Conservation (phyloP, 2,797 vertebrate species). For the Carapus acus region DNA sequence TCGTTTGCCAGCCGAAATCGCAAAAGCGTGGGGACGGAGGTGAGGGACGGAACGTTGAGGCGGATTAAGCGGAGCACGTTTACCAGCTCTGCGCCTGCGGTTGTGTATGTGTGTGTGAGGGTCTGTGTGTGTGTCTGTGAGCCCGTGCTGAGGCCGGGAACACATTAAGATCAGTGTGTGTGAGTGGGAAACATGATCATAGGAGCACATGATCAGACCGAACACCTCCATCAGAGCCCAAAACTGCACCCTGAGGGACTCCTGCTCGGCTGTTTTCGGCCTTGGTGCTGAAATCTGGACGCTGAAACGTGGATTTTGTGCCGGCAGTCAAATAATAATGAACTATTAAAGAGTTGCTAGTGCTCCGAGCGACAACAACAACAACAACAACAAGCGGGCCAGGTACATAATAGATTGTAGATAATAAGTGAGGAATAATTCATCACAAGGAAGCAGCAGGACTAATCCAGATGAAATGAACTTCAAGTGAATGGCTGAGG, state of each 20-base stretch:
- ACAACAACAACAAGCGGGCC: not conserved
- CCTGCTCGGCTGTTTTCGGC: no score
- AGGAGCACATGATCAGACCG: slow-evolving; percentile 13
- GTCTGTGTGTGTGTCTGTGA: slow-evolving; percentile 5
- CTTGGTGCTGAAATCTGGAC: no score
- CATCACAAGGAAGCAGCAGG: slow-evolving; percentile 7
- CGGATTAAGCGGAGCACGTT: no score
- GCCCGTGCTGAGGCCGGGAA: slow-evolving; percentile 3
- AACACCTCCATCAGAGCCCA: no score
- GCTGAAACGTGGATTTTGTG: no score
- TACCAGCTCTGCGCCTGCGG: not conserved
- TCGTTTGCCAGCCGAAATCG: no score
- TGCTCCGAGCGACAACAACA: slow-evolving; percentile 1
- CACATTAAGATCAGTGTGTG: slow-evolving; percentile 14
- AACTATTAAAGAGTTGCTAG: no score
- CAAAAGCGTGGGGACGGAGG: no score
- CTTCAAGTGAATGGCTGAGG: not conserved
- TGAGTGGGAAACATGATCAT: not conserved
- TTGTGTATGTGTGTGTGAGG: slow-evolving; percentile 5
- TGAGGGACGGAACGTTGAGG: no score
- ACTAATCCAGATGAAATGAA: slow-evolving; percentile 16
- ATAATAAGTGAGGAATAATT: not conserved
- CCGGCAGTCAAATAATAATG: no score
- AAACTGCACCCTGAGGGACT: no score
- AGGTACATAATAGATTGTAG: slow-evolving; percentile 3